These are phyloP conservation scores for Ciconia nigra DNA, from an alignment of 2,797 vertebrate species.

Conservation along the genomic window DNA sequence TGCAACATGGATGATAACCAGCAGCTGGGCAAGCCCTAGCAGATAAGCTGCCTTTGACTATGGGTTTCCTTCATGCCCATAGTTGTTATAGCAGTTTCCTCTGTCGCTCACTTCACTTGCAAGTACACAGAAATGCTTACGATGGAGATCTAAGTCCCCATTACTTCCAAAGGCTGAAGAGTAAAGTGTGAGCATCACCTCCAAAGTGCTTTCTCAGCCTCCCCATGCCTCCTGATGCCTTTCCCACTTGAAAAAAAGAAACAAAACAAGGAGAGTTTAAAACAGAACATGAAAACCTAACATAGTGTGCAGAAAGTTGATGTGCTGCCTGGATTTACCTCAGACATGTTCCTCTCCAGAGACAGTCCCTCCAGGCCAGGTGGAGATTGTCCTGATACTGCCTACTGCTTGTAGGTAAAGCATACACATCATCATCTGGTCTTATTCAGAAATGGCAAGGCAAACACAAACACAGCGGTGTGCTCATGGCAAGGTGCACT, in stretches of 20 bases:
- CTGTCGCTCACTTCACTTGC: not conserved
- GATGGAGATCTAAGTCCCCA: not conserved
- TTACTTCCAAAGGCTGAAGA: not conserved
- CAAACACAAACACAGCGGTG: not conserved
- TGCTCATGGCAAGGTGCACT: not conserved
- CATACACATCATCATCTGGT: not conserved
- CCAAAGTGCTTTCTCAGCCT: not conserved
- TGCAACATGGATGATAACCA: not conserved
- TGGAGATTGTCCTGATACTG: not conserved
- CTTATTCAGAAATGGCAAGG: not conserved
- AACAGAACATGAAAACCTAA: not conserved
- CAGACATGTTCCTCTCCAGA: not conserved
- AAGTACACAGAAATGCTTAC: not conserved
- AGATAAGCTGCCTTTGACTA: slow-evolving; percentile 8
- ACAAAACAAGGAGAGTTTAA: not conserved
- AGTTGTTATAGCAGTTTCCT: not conserved
- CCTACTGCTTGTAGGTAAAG: not conserved
- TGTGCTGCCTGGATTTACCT: not conserved
- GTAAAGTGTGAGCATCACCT: not conserved
- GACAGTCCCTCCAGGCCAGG: not conserved
- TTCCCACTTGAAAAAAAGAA: not conserved
- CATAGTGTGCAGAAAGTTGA: not conserved
- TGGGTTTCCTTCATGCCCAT: not conserved
- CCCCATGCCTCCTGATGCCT: not conserved
- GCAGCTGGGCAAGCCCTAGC: not conserved